Evolutionary conservation across 2,113 vertebrate genomes (phyloP), one percentile per base, ranked within the genome.

Genomic region (Chelonoidis abingdonii): DNA sequence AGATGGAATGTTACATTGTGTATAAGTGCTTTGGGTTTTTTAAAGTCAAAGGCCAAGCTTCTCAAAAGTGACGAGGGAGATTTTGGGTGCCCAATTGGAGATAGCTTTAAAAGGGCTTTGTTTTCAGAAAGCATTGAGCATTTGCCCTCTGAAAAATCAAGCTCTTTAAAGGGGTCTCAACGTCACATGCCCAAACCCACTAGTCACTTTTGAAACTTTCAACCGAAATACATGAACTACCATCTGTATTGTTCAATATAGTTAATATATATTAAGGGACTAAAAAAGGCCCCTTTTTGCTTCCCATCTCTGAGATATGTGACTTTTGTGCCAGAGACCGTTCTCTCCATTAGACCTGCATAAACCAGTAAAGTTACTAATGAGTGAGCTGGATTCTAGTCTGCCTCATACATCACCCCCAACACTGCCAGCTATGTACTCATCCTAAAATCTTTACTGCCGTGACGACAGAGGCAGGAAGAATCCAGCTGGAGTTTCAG

Each of bases 401-500:
- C 75, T 4, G 13, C 5, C 83, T 57, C 88, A 54, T 75, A 29
- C 92, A 52, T 92, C 95, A 84, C 47, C 83, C 89, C 89, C 41
- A 25, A 44, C 75, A 78, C 25, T 47, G 41, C 75, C 72, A 76
- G 72, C 75, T 44, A 27, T 44, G n/a, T 21, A 19, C 94, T 53
- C 91, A 1, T 22, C 29, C 31, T 56, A 14, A 75, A 76, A 16
- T 19, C 76, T 89, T 89, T 85, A 83, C 54, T 82, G 94, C 83
- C 2, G 1, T 93, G 97, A 95, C 31, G 52, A 93, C 92, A 92
- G 97, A 97, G 90, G 93, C 54, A 96, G 96, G 89, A 94, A 95
- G 95, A 97, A 98, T 93, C 96, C 98, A 98, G 98, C 97, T 98
- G 98, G 98, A 98, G 97, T 87, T 90, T 86, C 57, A 92, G 92